These are phyloP conservation scores for Cyprinodon variegatus DNA, from an alignment of 2,113 vertebrate genomes.

Conservation along the genomic window DNA sequence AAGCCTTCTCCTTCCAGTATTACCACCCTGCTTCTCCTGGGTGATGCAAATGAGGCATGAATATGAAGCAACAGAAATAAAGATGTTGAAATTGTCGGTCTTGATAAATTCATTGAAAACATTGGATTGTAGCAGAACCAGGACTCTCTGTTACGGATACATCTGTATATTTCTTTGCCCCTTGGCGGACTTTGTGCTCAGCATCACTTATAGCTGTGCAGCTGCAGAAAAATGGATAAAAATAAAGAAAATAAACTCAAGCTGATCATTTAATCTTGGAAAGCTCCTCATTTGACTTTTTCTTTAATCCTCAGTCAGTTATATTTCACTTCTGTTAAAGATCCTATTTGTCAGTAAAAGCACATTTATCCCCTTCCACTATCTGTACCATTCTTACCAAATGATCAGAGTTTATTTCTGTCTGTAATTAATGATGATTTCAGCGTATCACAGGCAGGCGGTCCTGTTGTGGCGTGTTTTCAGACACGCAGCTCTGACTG, in stretches of 20 bases:
- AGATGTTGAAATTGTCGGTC: constrained; percentile 45
- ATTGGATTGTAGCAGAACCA: constrained; percentile 5
- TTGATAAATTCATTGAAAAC: constrained; percentile 48
- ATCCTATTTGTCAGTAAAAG: constrained; percentile 12
- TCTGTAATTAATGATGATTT: constrained; percentile 57
- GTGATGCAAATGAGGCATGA: constrained; percentile 60
- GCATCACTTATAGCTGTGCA: constrained; percentile 16
- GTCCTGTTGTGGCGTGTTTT: constrained; percentile 29
- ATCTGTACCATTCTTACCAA: constrained; percentile 15
- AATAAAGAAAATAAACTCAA: background rate
- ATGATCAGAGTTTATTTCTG: constrained; percentile 25
- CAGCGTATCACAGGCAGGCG: constrained; percentile 27
- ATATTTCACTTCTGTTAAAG: constrained; percentile 17
- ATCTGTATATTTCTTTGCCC: background rate
- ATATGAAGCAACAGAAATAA: constrained; percentile 56
- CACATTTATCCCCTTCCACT: constrained; percentile 18
- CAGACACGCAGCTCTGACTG: constrained; percentile 51
- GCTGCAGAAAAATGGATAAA: background rate
- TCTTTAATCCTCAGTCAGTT: constrained; percentile 18
- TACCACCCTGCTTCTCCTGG: constrained; percentile 54
- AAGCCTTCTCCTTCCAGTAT: constrained; percentile 12
- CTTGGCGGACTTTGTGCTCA: constrained; percentile 16
- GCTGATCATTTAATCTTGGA: background rate
- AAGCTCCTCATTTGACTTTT: constrained; percentile 2
- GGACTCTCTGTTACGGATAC: constrained; percentile 14